These are phyloP conservation scores for Catalaphyllia jardinei DNA, from an alignment of 64 coral and sea anemone genomes.

Conservation along the genomic window DNA sequence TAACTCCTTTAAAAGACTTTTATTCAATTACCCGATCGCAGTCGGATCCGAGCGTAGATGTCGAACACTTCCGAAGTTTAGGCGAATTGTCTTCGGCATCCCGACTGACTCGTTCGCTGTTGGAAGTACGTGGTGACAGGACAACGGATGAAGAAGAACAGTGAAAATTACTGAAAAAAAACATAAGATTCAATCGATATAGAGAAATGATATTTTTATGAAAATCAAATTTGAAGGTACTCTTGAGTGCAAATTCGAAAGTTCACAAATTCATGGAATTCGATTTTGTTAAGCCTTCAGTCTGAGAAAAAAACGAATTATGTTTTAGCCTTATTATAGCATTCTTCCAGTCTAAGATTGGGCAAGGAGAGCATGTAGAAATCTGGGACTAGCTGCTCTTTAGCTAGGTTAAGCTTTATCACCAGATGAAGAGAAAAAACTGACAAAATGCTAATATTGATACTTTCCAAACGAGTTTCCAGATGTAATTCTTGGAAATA, in stretches of 20 bases:
- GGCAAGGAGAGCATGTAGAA: too few species aligned
- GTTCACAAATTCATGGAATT: too few species aligned
- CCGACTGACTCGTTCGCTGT: constrained; percentile 21
- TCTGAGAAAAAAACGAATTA: too few species aligned
- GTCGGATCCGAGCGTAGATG: constrained; percentile 31
- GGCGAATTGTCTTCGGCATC: constrained; percentile 7
- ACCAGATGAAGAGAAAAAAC: too few species aligned
- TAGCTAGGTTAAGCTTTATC: too few species aligned
- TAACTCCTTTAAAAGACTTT: constrained; percentile 21
- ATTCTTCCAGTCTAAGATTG: too few species aligned
- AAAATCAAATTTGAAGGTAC: neutral
- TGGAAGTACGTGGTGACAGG: constrained; percentile 4
- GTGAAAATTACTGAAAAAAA: neutral
- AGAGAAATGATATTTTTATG: neutral
- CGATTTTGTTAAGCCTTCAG: too few species aligned
- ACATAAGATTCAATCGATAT: neutral
- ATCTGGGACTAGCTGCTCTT: too few species aligned
- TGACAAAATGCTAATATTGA: neutral
- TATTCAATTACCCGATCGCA: constrained; percentile 38
- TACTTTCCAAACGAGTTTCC: neutral
- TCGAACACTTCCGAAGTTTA: constrained; percentile 27
- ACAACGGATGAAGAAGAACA: neutral
- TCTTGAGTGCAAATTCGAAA: neutral
- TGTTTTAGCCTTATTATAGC: too few species aligned
- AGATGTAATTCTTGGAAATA: neutral